Conservation (phyloP, 2,888 invertebrate genomes). For the Willowsia nigromaculata region DNA sequence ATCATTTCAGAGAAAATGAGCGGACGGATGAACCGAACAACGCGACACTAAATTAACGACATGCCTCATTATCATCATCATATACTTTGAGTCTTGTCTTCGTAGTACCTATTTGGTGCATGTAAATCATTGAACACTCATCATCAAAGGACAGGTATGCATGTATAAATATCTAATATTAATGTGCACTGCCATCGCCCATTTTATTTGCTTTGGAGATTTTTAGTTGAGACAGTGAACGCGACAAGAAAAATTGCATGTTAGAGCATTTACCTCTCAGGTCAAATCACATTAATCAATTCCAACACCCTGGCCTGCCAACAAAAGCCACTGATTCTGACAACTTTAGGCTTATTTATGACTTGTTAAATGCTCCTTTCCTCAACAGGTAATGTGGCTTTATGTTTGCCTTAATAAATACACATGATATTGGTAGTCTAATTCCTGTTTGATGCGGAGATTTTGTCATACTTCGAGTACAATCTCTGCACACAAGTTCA, state of each 20-base stretch:
- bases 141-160: not conserved
- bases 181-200: slow-evolving; percentile 46
- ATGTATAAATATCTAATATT: slow-evolving; percentile 25
- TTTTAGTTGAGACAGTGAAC: not conserved
- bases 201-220: slow-evolving; percentile 32
- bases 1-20: slow-evolving; percentile 24
- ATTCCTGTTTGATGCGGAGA: too few relatives aligned
- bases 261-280: not conserved
- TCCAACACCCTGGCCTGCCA: slow-evolving; percentile 64
- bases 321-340: slow-evolving; percentile 58
- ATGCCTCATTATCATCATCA: slow-evolving; percentile 5
- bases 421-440: not conserved
- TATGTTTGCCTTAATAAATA: not conserved
- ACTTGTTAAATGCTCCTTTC: slow-evolving; percentile 64
- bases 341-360: slow-evolving; percentile 66
- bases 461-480: not conserved
- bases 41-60: slow-evolving; percentile 14
- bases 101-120: not conserved
- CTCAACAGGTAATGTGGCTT: slow-evolving; percentile 26
- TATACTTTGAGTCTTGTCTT: not conserved
- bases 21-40: not conserved
- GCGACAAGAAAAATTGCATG: not conserved
- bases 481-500: not conserved
- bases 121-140: not conserved
- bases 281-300: slow-evolving; percentile 70